These are phyloP conservation scores for Drosophila erecta DNA, from an alignment of 1,140 invertebrate species.

Conservation along the genomic window DNA sequence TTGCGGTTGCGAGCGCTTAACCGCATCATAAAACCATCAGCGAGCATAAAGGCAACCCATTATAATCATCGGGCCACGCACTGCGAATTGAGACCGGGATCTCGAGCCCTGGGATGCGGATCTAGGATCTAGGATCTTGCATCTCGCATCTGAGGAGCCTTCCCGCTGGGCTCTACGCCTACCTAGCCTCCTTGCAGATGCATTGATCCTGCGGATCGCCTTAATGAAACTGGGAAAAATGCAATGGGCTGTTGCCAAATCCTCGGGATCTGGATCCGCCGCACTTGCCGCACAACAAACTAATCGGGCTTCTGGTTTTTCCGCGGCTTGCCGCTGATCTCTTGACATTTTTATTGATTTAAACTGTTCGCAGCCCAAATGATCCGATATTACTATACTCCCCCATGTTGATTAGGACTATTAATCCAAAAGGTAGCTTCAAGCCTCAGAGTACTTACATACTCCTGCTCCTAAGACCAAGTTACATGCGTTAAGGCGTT, in stretches of 20 bases:
- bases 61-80: constrained; percentile 75
- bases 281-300: constrained; percentile 30
- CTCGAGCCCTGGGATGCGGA: not conserved
- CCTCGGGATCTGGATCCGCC: constrained; percentile 9
- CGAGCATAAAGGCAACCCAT: constrained; percentile 77
- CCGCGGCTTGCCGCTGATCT: not conserved
- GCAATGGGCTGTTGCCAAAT: constrained; percentile 22
- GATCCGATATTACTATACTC: too few species aligned
- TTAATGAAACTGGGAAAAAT: constrained; percentile 63
- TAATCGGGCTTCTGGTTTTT: constrained; percentile 19
- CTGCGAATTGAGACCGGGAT: constrained; percentile 31
- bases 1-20: constrained; percentile 81
- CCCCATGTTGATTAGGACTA: too few species aligned
- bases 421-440: too few species aligned
- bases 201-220: constrained; percentile 59
- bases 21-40: constrained; percentile 82
- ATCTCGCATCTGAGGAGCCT: constrained; percentile 1
- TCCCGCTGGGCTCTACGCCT: constrained; percentile 9
- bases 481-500: not conserved
- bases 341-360: constrained; percentile 35
- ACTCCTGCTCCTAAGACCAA: not conserved
- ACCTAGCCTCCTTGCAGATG: constrained; percentile 28
- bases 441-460: too few species aligned
- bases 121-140: not conserved
- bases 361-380: constrained; percentile 5